phyloP scores from a whole-genome alignment of 2,888 invertebrate genomes.

The Dascillus cervinus region DNA sequence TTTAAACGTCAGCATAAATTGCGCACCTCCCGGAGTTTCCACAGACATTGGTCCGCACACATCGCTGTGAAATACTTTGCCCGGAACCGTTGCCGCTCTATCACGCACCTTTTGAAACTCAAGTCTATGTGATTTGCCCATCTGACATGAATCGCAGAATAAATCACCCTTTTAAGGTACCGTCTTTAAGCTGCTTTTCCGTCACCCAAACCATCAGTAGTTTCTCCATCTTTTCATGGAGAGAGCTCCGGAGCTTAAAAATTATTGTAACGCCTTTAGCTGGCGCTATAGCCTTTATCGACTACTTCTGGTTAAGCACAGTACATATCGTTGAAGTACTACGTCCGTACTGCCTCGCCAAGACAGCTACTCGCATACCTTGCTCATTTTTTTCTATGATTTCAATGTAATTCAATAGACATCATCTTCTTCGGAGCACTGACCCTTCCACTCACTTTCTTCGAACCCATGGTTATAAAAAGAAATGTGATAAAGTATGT shows the following conservation, averaged over 20 bases:
- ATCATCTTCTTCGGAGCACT: conserved; percentile 14
- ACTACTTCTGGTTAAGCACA: conserved; percentile 16
- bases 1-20: too few relatives aligned
- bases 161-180: too few relatives aligned
- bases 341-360: conserved; percentile 12
- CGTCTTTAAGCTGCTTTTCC: conserved; percentile 17
- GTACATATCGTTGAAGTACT: conserved; percentile 18
- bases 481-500: background rate
- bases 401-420: conserved; percentile 15
- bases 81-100: too few relatives aligned
- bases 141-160: too few relatives aligned
- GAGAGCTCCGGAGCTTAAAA: conserved; percentile 14
- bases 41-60: too few relatives aligned
- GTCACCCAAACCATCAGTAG: conserved; percentile 17
- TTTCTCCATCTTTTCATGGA: conserved; percentile 16
- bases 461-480: conserved; percentile 12
- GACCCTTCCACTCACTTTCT: conserved; percentile 1
- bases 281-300: conserved; percentile 13
- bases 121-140: too few relatives aligned
- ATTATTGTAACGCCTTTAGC: conserved; percentile 17
- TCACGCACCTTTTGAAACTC: too few relatives aligned
- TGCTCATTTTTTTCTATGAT: conserved; percentile 16
- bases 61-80: too few relatives aligned
- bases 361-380: conserved; percentile 16
- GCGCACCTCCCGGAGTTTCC: too few relatives aligned